Evolutionary conservation across 2,797 vertebrate genomes (phyloP).

Genomic region (Strix occidentalis): DNA sequence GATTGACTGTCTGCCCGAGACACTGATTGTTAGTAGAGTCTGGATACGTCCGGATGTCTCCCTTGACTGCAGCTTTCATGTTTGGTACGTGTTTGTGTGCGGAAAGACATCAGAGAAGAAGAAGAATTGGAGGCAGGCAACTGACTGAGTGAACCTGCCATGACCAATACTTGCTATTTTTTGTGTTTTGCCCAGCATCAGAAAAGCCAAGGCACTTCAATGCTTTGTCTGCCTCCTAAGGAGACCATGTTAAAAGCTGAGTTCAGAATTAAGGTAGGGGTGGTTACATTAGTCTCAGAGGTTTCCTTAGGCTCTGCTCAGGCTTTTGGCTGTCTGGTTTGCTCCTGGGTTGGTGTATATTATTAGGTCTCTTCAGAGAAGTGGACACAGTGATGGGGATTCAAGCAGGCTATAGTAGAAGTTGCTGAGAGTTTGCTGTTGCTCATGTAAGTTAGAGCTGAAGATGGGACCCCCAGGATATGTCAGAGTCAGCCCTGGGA

Average conservation of each 20-base stretch:
- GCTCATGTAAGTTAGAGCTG: background rate
- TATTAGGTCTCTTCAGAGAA: background rate
- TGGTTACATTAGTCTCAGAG: background rate
- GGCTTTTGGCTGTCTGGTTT: background rate
- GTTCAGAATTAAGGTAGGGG: background rate
- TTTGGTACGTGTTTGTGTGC: slow-evolving; percentile 61
- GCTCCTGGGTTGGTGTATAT: background rate
- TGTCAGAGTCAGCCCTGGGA: background rate
- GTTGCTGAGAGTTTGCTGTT: background rate
- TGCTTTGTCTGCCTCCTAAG: background rate
- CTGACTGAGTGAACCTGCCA: background rate
- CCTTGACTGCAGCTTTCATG: slow-evolving; percentile 59
- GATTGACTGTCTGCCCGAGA: slow-evolving; percentile 71
- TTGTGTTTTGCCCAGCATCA: background rate
- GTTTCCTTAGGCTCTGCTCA: background rate
- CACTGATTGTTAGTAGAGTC: slow-evolving; percentile 54
- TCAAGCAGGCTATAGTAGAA: background rate
- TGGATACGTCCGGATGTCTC: slow-evolving; percentile 55
- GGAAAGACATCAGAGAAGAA: slow-evolving; percentile 28
- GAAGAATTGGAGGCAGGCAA: slow-evolving; percentile 39
- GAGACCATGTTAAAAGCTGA: background rate
- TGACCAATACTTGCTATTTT: background rate
- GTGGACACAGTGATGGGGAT: background rate
- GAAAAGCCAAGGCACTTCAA: background rate
- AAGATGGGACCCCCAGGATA: background rate